These are phyloP conservation scores for Lycaena phlaeas DNA, from an alignment of 2,888 invertebrate genomes.

Conservation along the genomic window DNA sequence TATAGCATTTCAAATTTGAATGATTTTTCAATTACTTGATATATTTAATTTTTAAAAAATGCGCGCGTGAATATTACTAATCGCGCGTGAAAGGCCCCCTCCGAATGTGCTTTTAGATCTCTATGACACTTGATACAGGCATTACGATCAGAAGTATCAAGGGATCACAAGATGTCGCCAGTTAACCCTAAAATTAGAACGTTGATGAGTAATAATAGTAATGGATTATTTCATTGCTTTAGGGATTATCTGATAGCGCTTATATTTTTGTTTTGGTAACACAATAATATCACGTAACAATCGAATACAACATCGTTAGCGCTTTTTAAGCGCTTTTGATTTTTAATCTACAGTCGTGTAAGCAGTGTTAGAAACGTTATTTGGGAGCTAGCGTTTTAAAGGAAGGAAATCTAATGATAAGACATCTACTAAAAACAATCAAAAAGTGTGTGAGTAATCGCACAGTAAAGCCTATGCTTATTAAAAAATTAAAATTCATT, in stretches of 20 bases:
- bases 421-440: no score
- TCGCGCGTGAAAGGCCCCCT: slow-evolving; percentile 30
- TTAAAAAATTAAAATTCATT: background rate
- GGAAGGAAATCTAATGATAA: no score
- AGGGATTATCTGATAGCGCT: slow-evolving; percentile 19
- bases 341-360: no score
- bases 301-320: no score
- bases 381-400: no score
- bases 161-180: slow-evolving; percentile 46
- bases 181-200: slow-evolving; percentile 52
- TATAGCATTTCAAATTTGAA: no score
- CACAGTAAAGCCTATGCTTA: background rate
- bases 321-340: no score
- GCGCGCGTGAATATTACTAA: slow-evolving; percentile 19
- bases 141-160: slow-evolving; percentile 36
- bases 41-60: no score
- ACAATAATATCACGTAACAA: no score
- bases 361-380: no score
- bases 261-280: slow-evolving; percentile 19
- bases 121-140: slow-evolving; percentile 58
- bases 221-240: slow-evolving; percentile 41
- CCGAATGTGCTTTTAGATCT: slow-evolving; percentile 41
- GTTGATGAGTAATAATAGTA: slow-evolving; percentile 54
- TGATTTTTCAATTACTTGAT: no score
- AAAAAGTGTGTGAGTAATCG: background rate